phyloP scores from a whole-genome alignment of 64 coral and sea anemone genomes.

The Pocillopora verrucosa region DNA sequence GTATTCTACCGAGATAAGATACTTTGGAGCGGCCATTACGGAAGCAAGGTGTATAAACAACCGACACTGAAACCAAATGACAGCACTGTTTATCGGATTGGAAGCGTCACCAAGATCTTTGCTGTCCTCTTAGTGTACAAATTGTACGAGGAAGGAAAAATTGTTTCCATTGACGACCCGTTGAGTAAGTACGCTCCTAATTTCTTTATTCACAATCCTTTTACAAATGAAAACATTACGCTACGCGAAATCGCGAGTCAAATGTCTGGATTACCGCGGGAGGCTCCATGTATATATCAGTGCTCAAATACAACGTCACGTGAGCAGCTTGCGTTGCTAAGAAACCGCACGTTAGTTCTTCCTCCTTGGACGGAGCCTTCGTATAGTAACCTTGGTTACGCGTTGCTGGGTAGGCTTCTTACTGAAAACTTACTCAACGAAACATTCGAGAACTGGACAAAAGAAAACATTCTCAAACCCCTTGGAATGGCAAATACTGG shows the following conservation, averaged over 20 bases:
- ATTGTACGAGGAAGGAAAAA: conserved; percentile 53
- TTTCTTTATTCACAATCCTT: conserved; percentile 56
- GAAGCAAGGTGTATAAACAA: conserved; percentile 41
- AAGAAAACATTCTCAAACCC: conserved; percentile 9
- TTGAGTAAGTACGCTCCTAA: conserved; percentile 62
- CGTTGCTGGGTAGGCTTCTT: conserved; percentile 2
- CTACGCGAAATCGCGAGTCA: conserved; percentile 59
- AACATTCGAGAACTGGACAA: conserved; percentile 37
- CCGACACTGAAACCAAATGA: conserved; percentile 3
- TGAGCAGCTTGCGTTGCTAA: conserved; percentile 3
- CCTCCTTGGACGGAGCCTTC: conserved; percentile 39
- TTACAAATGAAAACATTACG: conserved; percentile 47
- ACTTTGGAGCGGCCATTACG: conserved; percentile 60
- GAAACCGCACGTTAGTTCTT: conserved; percentile 13
- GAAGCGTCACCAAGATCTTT: conserved; percentile 66
- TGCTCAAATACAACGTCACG: conserved; percentile 22
- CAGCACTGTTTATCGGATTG: conserved; percentile 55
- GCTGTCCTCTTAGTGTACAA: conserved; percentile 52
- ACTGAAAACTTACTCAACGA: conserved; percentile 26
- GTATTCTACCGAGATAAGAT: conserved; percentile 33
- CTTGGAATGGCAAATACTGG: conserved; percentile 23
- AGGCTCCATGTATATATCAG: conserved; percentile 44
- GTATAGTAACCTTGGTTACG: conserved; percentile 53
- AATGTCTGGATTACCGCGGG: conserved; percentile 57
- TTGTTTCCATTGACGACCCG: conserved; percentile 60